phyloP scores from a whole-genome alignment of 2,888 invertebrate species.

The Scaptomyza flava region DNA sequence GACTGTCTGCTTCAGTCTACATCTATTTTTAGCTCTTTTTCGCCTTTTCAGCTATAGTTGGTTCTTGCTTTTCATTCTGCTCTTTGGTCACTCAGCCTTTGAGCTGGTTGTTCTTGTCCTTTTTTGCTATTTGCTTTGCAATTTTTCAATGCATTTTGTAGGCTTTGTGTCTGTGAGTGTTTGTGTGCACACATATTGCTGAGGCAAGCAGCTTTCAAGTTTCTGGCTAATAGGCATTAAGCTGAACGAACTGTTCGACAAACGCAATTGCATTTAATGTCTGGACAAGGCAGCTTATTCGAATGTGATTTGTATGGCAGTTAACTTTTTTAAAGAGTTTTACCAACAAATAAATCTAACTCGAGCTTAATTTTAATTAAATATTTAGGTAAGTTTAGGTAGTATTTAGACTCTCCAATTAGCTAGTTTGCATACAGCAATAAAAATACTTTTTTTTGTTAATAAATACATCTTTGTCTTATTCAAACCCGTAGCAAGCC shows the following conservation, averaged over 20 bases:
- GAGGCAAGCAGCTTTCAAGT: conserved; percentile 4
- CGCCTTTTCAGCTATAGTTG: conserved; percentile 8
- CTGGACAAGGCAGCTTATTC: conserved; percentile 12
- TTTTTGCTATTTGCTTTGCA: conserved; percentile 21
- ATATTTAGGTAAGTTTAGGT: too few relatives aligned
- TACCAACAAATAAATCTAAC: too few relatives aligned
- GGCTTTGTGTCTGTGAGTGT: neutral
- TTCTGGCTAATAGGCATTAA: conserved; percentile 20
- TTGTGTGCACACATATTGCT: conserved; percentile 3
- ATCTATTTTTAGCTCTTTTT: neutral
- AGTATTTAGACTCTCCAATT: too few relatives aligned
- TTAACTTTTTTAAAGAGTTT: too few relatives aligned
- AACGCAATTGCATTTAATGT: conserved; percentile 10
- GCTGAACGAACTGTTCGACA: neutral
- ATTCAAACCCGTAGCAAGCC: too few relatives aligned
- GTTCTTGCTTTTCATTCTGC: conserved; percentile 25
- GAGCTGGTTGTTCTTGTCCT: neutral
- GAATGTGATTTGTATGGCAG: conserved; percentile 17
- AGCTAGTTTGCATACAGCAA: too few relatives aligned
- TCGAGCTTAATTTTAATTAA: too few relatives aligned
- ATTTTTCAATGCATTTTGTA: conserved; percentile 17
- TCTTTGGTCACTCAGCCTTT: conserved; percentile 23
- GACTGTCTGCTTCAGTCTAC: neutral
- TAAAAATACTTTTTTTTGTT: too few relatives aligned
- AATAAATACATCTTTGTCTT: too few relatives aligned